A percentile compares a stretch with the other conserved stretches of the same genome.
Evolutionary conservation across 2,797 vertebrate species (phyloP).

Genomic region (Muscicapa striata): DNA sequence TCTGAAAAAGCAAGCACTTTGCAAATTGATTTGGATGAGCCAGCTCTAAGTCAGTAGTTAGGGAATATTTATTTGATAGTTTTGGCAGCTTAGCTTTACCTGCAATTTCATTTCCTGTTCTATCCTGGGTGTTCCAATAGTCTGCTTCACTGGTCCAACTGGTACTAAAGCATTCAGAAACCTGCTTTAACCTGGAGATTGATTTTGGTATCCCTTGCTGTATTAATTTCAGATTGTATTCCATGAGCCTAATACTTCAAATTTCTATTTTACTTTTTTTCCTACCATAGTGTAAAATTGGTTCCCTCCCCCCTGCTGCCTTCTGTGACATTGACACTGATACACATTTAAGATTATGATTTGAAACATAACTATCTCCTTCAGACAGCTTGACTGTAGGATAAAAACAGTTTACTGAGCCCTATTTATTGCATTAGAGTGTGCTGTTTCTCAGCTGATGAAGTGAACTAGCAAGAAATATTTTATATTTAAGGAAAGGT

Average conservation of each 20-base stretch:
- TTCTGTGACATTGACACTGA: background rate
- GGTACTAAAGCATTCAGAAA: background rate
- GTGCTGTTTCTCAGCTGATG: background rate
- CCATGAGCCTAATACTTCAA: background rate
- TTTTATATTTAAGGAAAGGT: background rate
- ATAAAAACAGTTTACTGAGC: background rate
- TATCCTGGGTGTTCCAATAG: conserved; percentile 9
- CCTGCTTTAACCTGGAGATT: background rate
- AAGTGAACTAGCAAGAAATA: background rate
- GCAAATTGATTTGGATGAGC: conserved; percentile 50
- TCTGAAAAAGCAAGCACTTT: conserved; percentile 16
- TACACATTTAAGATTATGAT: background rate
- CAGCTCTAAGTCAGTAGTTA: background rate
- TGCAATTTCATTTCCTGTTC: conserved; percentile 41
- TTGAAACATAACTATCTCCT: background rate
- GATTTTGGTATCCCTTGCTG: background rate
- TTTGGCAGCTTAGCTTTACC: background rate
- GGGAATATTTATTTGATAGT: conserved; percentile 38
- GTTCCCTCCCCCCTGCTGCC: background rate
- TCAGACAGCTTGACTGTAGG: background rate
- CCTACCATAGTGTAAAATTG: background rate
- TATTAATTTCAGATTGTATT: background rate
- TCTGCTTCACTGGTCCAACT: background rate
- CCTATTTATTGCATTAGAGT: background rate
- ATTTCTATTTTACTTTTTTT: background rate